Percentiles rank a stretch among this genome's conserved stretches.
These are phyloP conservation scores for Amphiduros pacificus DNA, from an alignment of 2,888 invertebrate genomes.

Conservation along the genomic window DNA sequence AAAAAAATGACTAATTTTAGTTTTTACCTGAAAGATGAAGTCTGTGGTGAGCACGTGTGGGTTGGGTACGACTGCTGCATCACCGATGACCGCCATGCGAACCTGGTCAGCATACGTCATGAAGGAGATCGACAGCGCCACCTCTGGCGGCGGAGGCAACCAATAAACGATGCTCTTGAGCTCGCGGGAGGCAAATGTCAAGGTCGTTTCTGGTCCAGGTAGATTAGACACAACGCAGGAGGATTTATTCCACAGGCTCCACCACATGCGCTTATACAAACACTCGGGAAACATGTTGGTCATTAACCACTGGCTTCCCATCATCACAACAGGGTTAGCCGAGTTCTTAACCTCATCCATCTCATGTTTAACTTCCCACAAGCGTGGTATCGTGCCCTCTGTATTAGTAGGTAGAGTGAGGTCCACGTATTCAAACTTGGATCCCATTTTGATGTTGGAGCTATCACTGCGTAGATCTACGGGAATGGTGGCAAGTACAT, in stretches of 20 bases:
- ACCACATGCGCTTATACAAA: slow-evolving; percentile 48
- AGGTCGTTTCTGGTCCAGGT: slow-evolving; percentile 61
- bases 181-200: slow-evolving; percentile 59
- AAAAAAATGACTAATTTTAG: too few species aligned
- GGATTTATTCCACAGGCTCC: slow-evolving; percentile 41
- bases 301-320: slow-evolving; percentile 61
- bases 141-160: slow-evolving; percentile 61
- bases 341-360: slow-evolving; percentile 63
- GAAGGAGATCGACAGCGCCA: slow-evolving; percentile 63
- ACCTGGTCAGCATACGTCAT: slow-evolving; percentile 64
- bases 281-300: slow-evolving; percentile 55
- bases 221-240: slow-evolving; percentile 60
- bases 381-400: slow-evolving; percentile 66
- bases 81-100: slow-evolving; percentile 63
- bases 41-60: slow-evolving; percentile 55
- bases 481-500: slow-evolving; percentile 60
- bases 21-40: slow-evolving; percentile 55
- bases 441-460: slow-evolving; percentile 27
- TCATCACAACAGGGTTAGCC: slow-evolving; percentile 63
- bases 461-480: slow-evolving; percentile 43
- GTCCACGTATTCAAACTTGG: slow-evolving; percentile 45
- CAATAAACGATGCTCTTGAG: slow-evolving; percentile 58
- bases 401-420: slow-evolving; percentile 63
- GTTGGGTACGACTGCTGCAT: slow-evolving; percentile 56
- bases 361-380: slow-evolving; percentile 64